Base-by-base conservation (phyloP, 2,888 invertebrate genomes). In the Altica lythri region DNA sequence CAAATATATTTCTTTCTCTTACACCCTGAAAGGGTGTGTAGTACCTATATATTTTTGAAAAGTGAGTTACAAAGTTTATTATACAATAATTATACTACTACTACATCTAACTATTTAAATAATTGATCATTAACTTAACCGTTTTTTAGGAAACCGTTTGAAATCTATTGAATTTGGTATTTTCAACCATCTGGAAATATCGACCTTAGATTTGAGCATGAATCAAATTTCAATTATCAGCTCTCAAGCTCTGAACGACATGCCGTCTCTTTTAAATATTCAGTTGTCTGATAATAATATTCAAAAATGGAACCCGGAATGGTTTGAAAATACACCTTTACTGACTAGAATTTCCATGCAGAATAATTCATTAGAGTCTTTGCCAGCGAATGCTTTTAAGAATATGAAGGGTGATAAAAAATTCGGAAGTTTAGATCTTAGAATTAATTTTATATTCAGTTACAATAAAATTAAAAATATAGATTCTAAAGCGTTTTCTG, bases 211-310 rank as follows among this genome's bases (percentile, higher is more conserved):
- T 53, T 44, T 69, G 12, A 65, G 64, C 29, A 45, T 56, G 6
- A 69, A 69, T 47, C 17, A 45, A 14, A 65, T 69, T 5, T 50
- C 47, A 9, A 45, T 16, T 2, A 63, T 69, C 6, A 55, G 57
- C 5, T 22, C 59, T 5, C 38, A 27, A 4, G 67, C 69, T 14
- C 65, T 69, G 42, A 53, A 67, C 40, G 37, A 67, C 38, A 58
- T 69, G 62, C 52, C 62, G 2, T 49, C 61, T 25, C 35, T 62
- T 1, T 16, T 68, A 8, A 65, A 63, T 30, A 61, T 71, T 16
- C 64, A 68, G 40, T 46, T 71, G 16, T 61, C 65, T 4, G 68
- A 68, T 47, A 71, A 71, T 45, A 37, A 52, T 17, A 58, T 70
- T 5, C 35, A 10, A 16, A 22, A 13, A 12, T 70, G 69, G 69